Percentiles rank a stretch among this genome's conserved stretches.
Conservation (phyloP, 2,113 vertebrate genomes). For the Pomatorhinus ruficollis region DNA sequence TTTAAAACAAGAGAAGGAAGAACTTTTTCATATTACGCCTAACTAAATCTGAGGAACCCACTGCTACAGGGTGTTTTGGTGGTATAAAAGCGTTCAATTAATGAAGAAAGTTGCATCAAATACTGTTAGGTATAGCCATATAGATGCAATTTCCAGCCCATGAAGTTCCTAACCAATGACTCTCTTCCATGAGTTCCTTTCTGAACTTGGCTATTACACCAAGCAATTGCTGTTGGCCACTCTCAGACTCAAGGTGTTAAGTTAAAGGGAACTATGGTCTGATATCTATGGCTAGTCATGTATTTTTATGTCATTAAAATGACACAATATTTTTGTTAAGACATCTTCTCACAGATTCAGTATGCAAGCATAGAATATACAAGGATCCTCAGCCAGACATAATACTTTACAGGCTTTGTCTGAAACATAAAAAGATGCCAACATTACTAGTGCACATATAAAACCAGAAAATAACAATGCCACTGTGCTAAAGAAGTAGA, state of each 20-base stretch:
- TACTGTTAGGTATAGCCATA: neutral
- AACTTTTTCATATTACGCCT: neutral
- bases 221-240: neutral
- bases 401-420: neutral
- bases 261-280: neutral
- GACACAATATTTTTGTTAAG: neutral
- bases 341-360: neutral
- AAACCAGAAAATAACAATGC: neutral
- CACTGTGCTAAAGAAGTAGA: neutral
- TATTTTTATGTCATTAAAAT: neutral
- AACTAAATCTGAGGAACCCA: neutral
- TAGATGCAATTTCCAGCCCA: neutral
- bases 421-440: neutral
- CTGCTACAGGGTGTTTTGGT: constrained; percentile 21
- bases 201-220: neutral
- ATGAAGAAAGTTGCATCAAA: neutral
- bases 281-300: neutral
- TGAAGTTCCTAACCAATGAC: neutral
- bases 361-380: neutral
- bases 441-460: neutral
- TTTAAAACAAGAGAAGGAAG: constrained; percentile 19
- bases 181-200: neutral
- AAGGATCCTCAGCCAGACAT: neutral
- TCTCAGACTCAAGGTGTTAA: neutral
- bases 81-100: neutral